A percentile compares a stretch with the other conserved stretches of the same genome.
Conservation (phyloP, 2,113 vertebrate genomes). For the Dunckerocampus dactyliophorus region DNA sequence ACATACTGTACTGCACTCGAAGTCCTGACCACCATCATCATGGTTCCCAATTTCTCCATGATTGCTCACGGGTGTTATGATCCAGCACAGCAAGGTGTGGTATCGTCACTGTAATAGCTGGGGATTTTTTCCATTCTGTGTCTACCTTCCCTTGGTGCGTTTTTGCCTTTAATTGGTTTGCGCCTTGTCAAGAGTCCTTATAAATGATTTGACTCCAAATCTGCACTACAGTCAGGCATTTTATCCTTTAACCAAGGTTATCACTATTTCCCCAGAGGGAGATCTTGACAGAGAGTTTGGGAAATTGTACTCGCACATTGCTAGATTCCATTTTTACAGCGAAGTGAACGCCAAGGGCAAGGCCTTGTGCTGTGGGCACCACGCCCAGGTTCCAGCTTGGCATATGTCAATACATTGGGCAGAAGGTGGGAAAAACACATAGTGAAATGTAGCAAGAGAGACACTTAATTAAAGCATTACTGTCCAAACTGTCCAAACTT, state of each 20-base stretch:
- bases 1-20: neutral
- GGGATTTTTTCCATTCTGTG: constrained; percentile 1
- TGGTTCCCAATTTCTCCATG: neutral
- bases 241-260: constrained; percentile 1
- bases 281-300: constrained; percentile 11
- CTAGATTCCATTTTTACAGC: neutral
- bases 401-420: constrained; percentile 1
- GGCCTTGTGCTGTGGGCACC: neutral
- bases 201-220: constrained; percentile 17
- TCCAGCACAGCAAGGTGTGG: neutral
- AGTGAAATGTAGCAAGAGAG: neutral
- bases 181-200: neutral
- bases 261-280: neutral
- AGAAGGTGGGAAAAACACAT: neutral
- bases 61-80: neutral
- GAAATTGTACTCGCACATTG: neutral
- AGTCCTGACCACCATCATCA: neutral
- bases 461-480: neutral
- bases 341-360: neutral
- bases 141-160: neutral
- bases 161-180: neutral
- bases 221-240: constrained; percentile 3
- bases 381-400: neutral
- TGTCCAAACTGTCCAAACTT: neutral
- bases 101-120: neutral